A percentile compares a stretch with the other conserved stretches of the same genome.
phyloP scores from a whole-genome alignment of 2,113 vertebrate species.

The Scomber colias region DNA sequence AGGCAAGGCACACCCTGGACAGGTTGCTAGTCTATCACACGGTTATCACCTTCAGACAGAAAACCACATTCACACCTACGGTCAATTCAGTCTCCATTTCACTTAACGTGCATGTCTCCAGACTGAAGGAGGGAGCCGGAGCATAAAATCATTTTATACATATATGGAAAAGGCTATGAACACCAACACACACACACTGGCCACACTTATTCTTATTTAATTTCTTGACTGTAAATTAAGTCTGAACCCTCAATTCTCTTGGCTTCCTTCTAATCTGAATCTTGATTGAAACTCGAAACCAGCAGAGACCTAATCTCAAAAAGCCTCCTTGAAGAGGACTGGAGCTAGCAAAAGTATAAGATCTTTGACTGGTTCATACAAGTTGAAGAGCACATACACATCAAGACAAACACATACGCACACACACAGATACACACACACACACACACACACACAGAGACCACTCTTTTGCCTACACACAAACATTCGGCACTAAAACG shows the following conservation, averaged over 20 bases:
- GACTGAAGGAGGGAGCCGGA: neutral
- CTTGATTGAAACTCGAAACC: neutral
- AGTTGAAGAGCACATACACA: slow-evolving; percentile 9
- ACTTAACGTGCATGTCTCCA: slow-evolving; percentile 8
- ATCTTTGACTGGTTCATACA: slow-evolving; percentile 22
- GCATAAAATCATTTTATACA: slow-evolving; percentile 6
- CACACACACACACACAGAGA: slow-evolving; percentile 6
- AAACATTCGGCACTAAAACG: slow-evolving; percentile 54
- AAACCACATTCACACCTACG: neutral
- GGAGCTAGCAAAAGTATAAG: neutral
- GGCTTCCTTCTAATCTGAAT: neutral
- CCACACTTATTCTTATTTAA: neutral
- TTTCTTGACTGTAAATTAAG: neutral
- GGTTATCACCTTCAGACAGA: neutral
- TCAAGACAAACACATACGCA: neutral
- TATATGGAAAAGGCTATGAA: neutral
- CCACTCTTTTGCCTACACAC: slow-evolving; percentile 34
- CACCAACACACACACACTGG: neutral
- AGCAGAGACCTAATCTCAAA: slow-evolving; percentile 12
- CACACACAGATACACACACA: slow-evolving; percentile 20
- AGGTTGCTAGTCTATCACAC: neutral
- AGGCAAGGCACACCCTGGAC: neutral
- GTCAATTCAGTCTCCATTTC: slow-evolving; percentile 11
- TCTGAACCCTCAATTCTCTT: neutral
- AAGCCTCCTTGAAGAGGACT: slow-evolving; percentile 4